These are phyloP conservation scores for Nymphalis urticae DNA, from an alignment of 2,888 invertebrate genomes.

Conservation along the genomic window DNA sequence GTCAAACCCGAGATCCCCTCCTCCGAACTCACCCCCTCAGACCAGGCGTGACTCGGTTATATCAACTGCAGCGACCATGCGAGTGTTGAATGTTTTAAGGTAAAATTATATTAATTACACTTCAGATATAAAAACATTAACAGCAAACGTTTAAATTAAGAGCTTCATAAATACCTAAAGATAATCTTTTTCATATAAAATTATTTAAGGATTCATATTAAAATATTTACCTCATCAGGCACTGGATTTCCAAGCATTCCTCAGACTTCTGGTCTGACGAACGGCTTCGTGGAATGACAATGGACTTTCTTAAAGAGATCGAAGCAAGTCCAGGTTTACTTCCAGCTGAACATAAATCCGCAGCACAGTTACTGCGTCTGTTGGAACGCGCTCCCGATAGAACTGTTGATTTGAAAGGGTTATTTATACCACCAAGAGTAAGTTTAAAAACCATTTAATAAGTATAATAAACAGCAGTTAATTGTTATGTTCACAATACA, in stretches of 20 bases:
- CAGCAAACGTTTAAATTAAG: too few species aligned
- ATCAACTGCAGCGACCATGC: conserved; percentile 96
- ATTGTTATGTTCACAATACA: too few species aligned
- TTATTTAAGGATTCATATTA: background rate
- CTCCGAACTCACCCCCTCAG: conserved; percentile 76
- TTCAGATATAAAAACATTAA: too few species aligned
- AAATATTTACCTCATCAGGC: conserved; percentile 67
- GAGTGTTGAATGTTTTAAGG: conserved; percentile 92
- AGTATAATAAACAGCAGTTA: background rate
- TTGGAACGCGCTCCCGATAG: conserved; percentile 88
- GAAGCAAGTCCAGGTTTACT: conserved; percentile 90
- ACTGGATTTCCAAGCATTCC: conserved; percentile 95
- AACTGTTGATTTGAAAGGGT: conserved; percentile 85
- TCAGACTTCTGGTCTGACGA: conserved; percentile 92
- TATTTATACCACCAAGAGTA: conserved; percentile 86
- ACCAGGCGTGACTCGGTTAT: conserved; percentile 86
- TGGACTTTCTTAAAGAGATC: conserved; percentile 93
- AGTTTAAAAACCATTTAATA: conserved; percentile 42
- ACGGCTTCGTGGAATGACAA: conserved; percentile 87
- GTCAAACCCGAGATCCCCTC: conserved; percentile 88
- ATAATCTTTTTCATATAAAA: background rate
- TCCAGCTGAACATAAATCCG: conserved; percentile 94
- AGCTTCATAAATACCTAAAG: too few species aligned
- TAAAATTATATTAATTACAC: conserved; percentile 40
- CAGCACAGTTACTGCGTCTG: conserved; percentile 89